Base-by-base conservation (phyloP, 2,888 invertebrate species). In the Catocala nupta region DNA sequence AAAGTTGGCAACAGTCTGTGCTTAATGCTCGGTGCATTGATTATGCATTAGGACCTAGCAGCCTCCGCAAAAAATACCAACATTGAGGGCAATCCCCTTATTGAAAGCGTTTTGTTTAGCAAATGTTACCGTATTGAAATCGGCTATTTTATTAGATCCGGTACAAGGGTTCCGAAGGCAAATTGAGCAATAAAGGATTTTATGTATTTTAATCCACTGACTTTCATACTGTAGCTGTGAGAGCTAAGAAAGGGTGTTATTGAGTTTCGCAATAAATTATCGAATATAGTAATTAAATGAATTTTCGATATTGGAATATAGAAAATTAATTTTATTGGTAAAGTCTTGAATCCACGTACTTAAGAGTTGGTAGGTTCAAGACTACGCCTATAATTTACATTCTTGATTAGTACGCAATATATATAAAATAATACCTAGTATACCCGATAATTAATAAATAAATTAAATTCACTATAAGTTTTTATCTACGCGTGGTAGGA, bases 11-110 rank as follows among this genome's bases (percentile, higher is more conserved):
- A 68, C 75, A 67, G 60, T 54, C 60, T 59, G 73, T 13, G 47
- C 49, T 73, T 78, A 75, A 66, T 65, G 54, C 53, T 48, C 49
- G 59, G 59, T 73, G 73, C 79, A 77, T 80, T 80, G 81, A 78
- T 78, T 80, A 80, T 80, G 81, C 68, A 81, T 81, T 73, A 77
- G 63, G 56, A 61, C 52, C 53, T 39, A 62, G 55, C 52, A 52
- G 55, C 52, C 45, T 45, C 33, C 51, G 34, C 42, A 48, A 62
- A 65, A 52, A 63, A 62, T 34, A 47, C 48, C 43, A 43, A 53
- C 33, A n/a, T 13, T 5, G 39, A 57, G 63, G 50, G 43, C 60
- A 63, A 52, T 54, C 33, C 10, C 43, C 47, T 75, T 75, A 78
- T 70, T 68, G 61, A 48, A 72, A 64, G 56, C 51, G 49, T 55